Conservation (phyloP, 2,113 vertebrate genomes). For the Tauraco erythrolophus region DNA sequence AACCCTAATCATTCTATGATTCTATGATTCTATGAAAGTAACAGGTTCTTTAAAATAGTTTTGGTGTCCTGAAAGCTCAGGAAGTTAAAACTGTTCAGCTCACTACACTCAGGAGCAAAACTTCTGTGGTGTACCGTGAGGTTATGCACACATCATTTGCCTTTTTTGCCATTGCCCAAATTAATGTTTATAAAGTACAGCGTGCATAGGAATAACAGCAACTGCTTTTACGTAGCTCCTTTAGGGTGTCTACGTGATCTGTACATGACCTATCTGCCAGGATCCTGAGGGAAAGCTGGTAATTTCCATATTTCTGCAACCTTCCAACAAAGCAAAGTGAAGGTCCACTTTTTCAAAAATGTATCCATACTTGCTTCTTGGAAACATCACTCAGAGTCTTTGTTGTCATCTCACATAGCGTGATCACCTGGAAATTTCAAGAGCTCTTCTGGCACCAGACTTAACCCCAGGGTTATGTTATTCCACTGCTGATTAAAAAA, state of each 20-base stretch:
- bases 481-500: not conserved
- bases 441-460: not conserved
- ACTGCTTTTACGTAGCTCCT: not conserved
- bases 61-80: not conserved
- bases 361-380: not conserved
- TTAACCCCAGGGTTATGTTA: not conserved
- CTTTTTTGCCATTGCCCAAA: not conserved
- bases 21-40: too few species aligned
- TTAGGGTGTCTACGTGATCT: not conserved
- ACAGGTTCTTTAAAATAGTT: not conserved
- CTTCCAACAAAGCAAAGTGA: not conserved
- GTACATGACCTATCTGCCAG: not conserved
- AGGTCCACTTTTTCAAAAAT: not conserved
- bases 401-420: not conserved
- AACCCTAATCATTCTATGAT: too few species aligned
- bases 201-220: not conserved
- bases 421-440: not conserved
- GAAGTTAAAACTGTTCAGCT: not conserved
- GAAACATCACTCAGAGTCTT: not conserved
- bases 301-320: not conserved
- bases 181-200: not conserved
- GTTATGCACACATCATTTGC: not conserved
- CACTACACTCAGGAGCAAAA: not conserved
- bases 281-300: not conserved
- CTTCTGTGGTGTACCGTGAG: rapidly evolving